Conservation (phyloP, 2,888 invertebrate species). For the Caenorhabditis sp. region DNA sequence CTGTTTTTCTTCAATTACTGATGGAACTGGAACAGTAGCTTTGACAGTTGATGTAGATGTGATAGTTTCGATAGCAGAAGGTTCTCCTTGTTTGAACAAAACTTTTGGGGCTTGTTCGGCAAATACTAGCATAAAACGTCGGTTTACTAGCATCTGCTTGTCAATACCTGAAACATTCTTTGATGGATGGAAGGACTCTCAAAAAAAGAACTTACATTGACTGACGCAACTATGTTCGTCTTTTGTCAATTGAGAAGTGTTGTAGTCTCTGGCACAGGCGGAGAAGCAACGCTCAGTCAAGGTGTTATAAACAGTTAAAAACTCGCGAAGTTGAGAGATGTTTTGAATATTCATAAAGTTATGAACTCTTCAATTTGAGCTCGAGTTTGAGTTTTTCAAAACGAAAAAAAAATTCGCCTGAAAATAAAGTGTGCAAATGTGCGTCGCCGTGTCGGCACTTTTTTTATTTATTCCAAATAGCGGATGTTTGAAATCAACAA, state of each 20-base stretch:
- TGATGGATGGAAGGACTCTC: background rate
- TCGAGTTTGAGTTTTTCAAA: background rate
- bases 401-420: background rate
- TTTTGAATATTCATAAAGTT: constrained; percentile 45
- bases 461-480: background rate
- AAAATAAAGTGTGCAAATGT: background rate
- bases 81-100: constrained; percentile 58
- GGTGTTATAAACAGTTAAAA: constrained; percentile 67
- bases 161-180: constrained; percentile 56
- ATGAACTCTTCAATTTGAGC: constrained; percentile 1
- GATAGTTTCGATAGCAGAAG: constrained; percentile 42
- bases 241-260: constrained; percentile 41
- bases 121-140: constrained; percentile 65
- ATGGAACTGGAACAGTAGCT: constrained; percentile 11
- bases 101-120: constrained; percentile 63
- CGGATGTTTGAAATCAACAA: too few species aligned
- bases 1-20: background rate
- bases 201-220: constrained; percentile 45
- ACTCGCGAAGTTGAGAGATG: constrained; percentile 62
- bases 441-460: background rate
- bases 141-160: constrained; percentile 67
- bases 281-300: constrained; percentile 66
- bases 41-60: constrained; percentile 5
- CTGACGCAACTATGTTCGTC: constrained; percentile 55
- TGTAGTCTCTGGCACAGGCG: constrained; percentile 62